phyloP scores from a whole-genome alignment of 2,113 vertebrate species.

The Cisticola juncidis region DNA sequence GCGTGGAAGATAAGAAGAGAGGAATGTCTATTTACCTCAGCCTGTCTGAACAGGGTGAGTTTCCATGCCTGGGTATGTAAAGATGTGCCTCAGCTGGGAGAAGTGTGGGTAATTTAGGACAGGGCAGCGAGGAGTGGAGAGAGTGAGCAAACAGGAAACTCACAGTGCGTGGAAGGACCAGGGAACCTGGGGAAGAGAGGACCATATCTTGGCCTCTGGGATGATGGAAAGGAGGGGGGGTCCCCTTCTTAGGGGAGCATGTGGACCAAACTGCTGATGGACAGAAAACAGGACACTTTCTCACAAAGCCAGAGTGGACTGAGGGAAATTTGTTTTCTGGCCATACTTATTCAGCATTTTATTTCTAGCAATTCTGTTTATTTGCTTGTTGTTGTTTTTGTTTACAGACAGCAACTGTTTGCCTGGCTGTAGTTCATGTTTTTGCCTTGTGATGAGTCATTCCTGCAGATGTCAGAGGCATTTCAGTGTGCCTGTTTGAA shows the following conservation, averaged over 20 bases:
- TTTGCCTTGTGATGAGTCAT: neutral
- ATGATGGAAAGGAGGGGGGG: neutral
- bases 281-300: neutral
- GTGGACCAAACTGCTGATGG: neutral
- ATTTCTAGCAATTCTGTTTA: neutral
- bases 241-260: neutral
- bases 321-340: neutral
- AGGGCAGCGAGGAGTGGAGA: neutral
- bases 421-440: neutral
- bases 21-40: neutral
- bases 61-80: neutral
- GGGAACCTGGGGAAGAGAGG: neutral
- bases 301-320: neutral
- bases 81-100: neutral
- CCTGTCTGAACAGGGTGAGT: neutral
- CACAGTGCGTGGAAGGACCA: fast-evolving
- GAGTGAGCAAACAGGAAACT: neutral
- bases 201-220: neutral
- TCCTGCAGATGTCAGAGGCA: neutral
- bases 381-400: neutral
- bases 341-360: neutral
- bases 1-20: neutral
- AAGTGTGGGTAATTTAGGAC: neutral
- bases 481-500: neutral
- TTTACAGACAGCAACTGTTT: neutral